Evolutionary conservation across 2,113 vertebrate genomes (phyloP), one percentile per base, ranked within the genome.

Genomic region (Ibidorhyncha struthersii): DNA sequence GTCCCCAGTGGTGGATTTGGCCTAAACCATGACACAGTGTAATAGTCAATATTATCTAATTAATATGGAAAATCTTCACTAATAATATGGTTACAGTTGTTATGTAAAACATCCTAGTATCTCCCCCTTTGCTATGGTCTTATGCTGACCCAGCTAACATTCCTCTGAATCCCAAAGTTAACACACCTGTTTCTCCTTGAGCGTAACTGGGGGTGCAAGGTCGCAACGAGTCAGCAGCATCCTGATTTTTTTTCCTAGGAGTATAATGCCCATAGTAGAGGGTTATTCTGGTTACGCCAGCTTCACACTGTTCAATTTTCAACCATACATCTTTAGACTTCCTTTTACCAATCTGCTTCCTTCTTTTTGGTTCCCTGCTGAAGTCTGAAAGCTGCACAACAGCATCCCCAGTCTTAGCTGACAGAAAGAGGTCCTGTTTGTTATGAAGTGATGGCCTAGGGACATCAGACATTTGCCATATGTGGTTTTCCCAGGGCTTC

Each of bases 171-270:
- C 14, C 12, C 56, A 21, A 36, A 71, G 18, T n/a, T 71, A 40
- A 58, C 13, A 61, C 49, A 40, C 2, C 7, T 56, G 6, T 25
- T 82, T 73, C 85, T 29, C 14, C 15, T 36, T 62, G 8, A 45
- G 14, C 4, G 3, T 52, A 16, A 67, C 3, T 45, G 3, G 0
- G 2, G 2, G 1, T 53, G 6, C 20, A 47, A n/a, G 8, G 9
- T 40, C 90, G 7, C 38, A 73, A 62, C 0, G 2, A 50, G 9
- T 27, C 52, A 83, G 13, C 41, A 63, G 7, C 6, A 78, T 30
- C 10, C 18, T 36, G 18, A 21, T 2, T 0, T 55, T 65, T 65
- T 89, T 52, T 74, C 5, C 16, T 78, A 22, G 22, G 19, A 43
- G 10, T 22, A 14, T 30, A 69, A n/a, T n/a, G 14, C 10, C 55